Conservation (phyloP, 1,140 invertebrate genomes). For the Muscidifurax raptorellus region DNA sequence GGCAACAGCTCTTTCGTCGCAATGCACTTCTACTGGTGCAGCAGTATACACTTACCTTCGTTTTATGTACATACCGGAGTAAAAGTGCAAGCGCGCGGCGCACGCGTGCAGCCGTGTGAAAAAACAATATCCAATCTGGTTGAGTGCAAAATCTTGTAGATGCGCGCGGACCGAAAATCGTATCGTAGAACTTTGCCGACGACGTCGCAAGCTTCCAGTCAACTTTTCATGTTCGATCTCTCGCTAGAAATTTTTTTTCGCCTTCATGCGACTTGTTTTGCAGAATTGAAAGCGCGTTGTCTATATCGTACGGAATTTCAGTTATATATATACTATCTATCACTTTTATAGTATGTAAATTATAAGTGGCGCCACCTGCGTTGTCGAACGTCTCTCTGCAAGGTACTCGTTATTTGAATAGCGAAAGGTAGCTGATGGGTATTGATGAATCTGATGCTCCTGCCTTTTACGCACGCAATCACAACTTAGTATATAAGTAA, state of each 20-base stretch:
- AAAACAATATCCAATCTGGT: slow-evolving; percentile 37
- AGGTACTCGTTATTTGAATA: too few species aligned
- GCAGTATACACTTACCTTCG: background rate
- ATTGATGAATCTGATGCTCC: too few species aligned
- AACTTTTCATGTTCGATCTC: background rate
- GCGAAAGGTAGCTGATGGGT: too few species aligned
- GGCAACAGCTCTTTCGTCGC: background rate
- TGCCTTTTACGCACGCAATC: too few species aligned
- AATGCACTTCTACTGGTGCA: background rate
- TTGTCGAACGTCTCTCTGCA: too few species aligned
- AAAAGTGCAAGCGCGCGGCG: background rate
- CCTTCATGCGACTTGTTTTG: background rate
- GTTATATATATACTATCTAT: too few species aligned
- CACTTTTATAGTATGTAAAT: too few species aligned
- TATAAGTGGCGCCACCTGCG: background rate
- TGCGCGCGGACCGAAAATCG: background rate
- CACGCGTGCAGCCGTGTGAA: slow-evolving; percentile 19
- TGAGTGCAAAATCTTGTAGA: slow-evolving; percentile 41
- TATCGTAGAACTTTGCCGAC: background rate
- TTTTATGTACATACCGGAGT: background rate
- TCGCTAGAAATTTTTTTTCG: background rate
- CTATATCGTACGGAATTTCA: too few species aligned
- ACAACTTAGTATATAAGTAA: too few species aligned
- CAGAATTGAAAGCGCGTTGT: too few species aligned
- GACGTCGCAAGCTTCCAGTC: background rate